These are phyloP conservation scores for Taenaris catops DNA, from an alignment of 2,888 invertebrate species.

Conservation along the genomic window DNA sequence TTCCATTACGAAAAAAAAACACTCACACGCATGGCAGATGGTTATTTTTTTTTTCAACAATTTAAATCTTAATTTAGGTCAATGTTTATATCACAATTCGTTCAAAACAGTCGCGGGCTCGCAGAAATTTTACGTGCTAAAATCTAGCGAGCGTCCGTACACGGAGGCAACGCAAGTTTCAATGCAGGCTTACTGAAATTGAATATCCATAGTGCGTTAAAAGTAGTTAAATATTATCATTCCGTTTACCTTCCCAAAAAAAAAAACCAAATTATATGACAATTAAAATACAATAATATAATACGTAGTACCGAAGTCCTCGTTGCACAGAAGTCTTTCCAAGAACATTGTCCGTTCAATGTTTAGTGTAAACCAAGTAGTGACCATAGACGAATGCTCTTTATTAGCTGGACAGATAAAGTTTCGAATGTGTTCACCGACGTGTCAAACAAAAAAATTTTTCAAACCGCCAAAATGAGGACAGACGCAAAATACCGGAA, in stretches of 20 bases:
- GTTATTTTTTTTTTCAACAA: constrained; percentile 60
- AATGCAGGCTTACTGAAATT: constrained; percentile 6
- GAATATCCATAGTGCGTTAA: constrained; percentile 6
- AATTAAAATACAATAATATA: constrained; percentile 10
- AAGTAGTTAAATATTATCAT: constrained; percentile 4
- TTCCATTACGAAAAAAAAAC: constrained; percentile 52
- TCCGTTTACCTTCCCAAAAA: constrained; percentile 7
- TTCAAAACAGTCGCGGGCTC: constrained; percentile 27
- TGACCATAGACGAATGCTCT: too few species aligned
- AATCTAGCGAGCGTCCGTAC: constrained; percentile 26
- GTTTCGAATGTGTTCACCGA: too few species aligned
- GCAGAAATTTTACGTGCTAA: constrained; percentile 29
- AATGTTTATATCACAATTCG: constrained; percentile 57
- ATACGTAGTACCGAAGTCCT: constrained; percentile 1
- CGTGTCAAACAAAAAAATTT: too few species aligned
- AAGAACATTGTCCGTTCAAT: too few species aligned
- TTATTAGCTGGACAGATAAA: too few species aligned
- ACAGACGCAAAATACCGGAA: too few species aligned
- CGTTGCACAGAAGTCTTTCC: constrained; percentile 4
- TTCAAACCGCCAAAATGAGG: too few species aligned
- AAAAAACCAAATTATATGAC: constrained; percentile 8
- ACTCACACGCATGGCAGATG: constrained; percentile 64
- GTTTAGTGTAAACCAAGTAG: too few species aligned
- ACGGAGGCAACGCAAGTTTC: constrained; percentile 3
- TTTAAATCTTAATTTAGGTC: constrained; percentile 66